A percentile compares a stretch with the other conserved stretches of the same genome.
Evolutionary conservation across 2,113 vertebrate genomes (phyloP).

Genomic region (Ranitomeya imitator): DNA sequence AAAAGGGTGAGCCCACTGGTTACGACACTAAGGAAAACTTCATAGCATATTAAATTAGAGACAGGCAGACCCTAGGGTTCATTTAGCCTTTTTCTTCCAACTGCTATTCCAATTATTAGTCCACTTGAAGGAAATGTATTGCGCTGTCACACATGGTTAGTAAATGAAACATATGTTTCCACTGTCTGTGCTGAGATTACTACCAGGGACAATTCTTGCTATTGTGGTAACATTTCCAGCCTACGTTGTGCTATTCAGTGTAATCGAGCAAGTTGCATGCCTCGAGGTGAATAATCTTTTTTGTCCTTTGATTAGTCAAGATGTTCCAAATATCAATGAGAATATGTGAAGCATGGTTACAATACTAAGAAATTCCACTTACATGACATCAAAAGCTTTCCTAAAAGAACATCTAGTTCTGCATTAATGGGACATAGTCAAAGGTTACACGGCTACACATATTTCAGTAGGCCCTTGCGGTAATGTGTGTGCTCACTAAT

Average conservation of each 20-base stretch:
- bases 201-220: slow-evolving; percentile 36
- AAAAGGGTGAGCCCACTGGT: not conserved
- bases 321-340: slow-evolving; percentile 40
- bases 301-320: slow-evolving; percentile 44
- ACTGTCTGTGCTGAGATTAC: slow-evolving; percentile 42
- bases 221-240: slow-evolving; percentile 46
- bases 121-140: slow-evolving; percentile 35
- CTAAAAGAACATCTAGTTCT: not conserved
- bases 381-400: slow-evolving; percentile 35
- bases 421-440: not conserved
- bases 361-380: slow-evolving; percentile 32
- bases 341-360: slow-evolving; percentile 31
- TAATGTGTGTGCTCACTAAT: not conserved
- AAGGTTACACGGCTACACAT: not conserved
- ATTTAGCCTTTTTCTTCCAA: slow-evolving; percentile 39
- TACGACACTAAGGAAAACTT: slow-evolving; percentile 41
- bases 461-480: not conserved
- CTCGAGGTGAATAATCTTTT: slow-evolving; percentile 42
- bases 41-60: slow-evolving; percentile 47
- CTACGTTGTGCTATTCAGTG: slow-evolving; percentile 40
- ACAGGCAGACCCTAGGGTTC: slow-evolving; percentile 39
- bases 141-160: slow-evolving; percentile 25
- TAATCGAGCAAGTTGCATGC: slow-evolving; percentile 45
- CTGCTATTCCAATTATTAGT: slow-evolving; percentile 43
- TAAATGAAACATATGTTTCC: slow-evolving; percentile 52